Percentiles rank a stretch among this genome's conserved stretches.
Evolutionary conservation across 2,113 vertebrate species (phyloP).

Genomic region (Thomomys bottae): DNA sequence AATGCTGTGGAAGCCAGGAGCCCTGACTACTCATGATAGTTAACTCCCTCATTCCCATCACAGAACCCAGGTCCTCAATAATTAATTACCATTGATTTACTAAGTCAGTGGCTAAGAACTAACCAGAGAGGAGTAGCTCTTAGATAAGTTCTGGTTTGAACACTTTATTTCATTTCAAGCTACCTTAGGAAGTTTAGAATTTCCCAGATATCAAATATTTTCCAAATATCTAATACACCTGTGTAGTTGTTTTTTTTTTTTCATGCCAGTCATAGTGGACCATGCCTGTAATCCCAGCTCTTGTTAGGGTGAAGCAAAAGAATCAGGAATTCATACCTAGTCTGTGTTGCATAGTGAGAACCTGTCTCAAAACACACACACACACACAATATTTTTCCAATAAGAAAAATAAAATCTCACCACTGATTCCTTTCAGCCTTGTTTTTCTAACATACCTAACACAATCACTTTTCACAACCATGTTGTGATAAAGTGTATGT

Average conservation of each 20-base stretch:
- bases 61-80: background rate
- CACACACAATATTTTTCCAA: slow-evolving; percentile 31
- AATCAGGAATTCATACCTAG: no score
- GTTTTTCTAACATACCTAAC: background rate
- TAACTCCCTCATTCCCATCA: background rate
- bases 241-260: slow-evolving; percentile 24
- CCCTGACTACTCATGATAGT: accelerated
- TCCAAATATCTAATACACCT: slow-evolving; percentile 1
- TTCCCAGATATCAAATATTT: slow-evolving; percentile 42
- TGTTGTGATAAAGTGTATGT: background rate
- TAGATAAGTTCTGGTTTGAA: slow-evolving; percentile 1
- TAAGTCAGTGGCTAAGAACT: background rate
- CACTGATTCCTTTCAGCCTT: background rate
- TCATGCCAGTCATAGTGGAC: no score
- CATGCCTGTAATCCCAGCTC: no score
- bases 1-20: background rate
- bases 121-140: background rate
- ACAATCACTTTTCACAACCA: background rate
- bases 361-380: no score
- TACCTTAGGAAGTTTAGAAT: background rate
- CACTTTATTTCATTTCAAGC: slow-evolving; percentile 2
- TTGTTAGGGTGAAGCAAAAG: no score
- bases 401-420: slow-evolving; percentile 31
- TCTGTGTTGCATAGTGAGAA: no score
- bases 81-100: background rate